Evolutionary conservation across 2,797 vertebrate genomes (phyloP), one percentile per base, ranked within the genome.

Genomic region (Novumbra hubbsi): DNA sequence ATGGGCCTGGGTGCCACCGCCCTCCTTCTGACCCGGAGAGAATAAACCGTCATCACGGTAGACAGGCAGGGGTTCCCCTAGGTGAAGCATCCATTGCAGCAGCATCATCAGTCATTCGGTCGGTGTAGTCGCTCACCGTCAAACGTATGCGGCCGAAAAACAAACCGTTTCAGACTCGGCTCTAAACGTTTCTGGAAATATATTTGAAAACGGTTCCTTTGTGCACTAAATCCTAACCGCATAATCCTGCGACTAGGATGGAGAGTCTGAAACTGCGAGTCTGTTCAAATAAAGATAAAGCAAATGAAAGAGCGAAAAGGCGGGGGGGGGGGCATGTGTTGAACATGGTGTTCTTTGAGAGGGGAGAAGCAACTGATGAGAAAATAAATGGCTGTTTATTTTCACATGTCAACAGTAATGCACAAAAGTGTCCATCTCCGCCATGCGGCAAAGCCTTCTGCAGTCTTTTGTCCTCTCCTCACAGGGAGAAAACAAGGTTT

Each of bases 321-420:
- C 8, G 55, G 3, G 4, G 55, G 9, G 21, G 21, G 55, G 3
- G 4, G 21, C 2, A 9, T 57, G 55, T 57, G n/a, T 24, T 24
- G 24, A 3, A 57, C 55, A 24, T 11, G 6, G 21, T 11, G n/a
- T 9, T 57, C 24, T 6, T 4, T 2, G 55, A 21, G 55, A n/a
- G 9, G n/a, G 9, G 55, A n/a, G 19, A 55, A n/a, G n/a, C 52
- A 21, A 55, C 52, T n/a, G 17, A 57, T 21, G n/a, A 57, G 55
- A 57, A 57, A 24, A 57, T 57, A 57, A 57, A 57, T 57, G 21
- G 21, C n/a, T 57, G 55, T 57, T 57, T n/a, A 57, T 57, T 57
- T 57, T 21, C 55, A 57, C 21, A 9, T 57, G 55, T 57, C 55
- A 57, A 57, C 55, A 57, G 55, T 57, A 57, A 57, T 57, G n/a